A percentile compares a stretch with the other conserved stretches of the same genome.
phyloP scores from a whole-genome alignment of 2,888 invertebrate genomes.

The Ptychoptera contaminata region DNA sequence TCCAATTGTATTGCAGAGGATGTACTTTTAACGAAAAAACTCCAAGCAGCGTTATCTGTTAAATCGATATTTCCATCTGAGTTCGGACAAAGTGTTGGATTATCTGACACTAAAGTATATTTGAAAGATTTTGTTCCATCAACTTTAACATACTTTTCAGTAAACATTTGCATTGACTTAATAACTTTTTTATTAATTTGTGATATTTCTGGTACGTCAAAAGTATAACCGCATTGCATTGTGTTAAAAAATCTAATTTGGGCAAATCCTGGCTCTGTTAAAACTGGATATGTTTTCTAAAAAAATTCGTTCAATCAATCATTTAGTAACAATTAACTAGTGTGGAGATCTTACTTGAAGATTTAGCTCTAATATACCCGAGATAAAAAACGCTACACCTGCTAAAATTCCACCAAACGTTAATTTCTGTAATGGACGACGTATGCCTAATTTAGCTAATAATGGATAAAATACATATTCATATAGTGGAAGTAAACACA shows the following conservation, averaged over 20 bases:
- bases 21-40: too few relatives aligned
- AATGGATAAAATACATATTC: slow-evolving; percentile 67
- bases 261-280: slow-evolving; percentile 41
- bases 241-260: slow-evolving; percentile 60
- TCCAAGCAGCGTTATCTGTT: slow-evolving; percentile 14
- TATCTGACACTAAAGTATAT: background rate
- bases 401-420: slow-evolving; percentile 76
- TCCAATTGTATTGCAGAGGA: slow-evolving; percentile 11
- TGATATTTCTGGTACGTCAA: slow-evolving; percentile 15
- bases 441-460: slow-evolving; percentile 47
- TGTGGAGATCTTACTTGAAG: slow-evolving; percentile 40
- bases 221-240: slow-evolving; percentile 31
- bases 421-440: slow-evolving; percentile 72
- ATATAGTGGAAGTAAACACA: slow-evolving; percentile 73
- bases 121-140: background rate
- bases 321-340: slow-evolving; percentile 4
- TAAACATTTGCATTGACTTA: slow-evolving; percentile 13
- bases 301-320: too few relatives aligned
- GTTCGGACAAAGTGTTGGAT: background rate
- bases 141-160: slow-evolving; percentile 15
- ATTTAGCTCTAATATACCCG: slow-evolving; percentile 63
- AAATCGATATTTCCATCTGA: too few relatives aligned
- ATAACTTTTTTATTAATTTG: slow-evolving; percentile 12
- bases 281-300: slow-evolving; percentile 47
- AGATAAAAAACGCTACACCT: slow-evolving; percentile 69